Percentiles rank a stretch among this genome's conserved stretches.
These are phyloP conservation scores for Orcinus orca DNA, from an alignment of 2,113 vertebrate genomes.

Conservation along the genomic window DNA sequence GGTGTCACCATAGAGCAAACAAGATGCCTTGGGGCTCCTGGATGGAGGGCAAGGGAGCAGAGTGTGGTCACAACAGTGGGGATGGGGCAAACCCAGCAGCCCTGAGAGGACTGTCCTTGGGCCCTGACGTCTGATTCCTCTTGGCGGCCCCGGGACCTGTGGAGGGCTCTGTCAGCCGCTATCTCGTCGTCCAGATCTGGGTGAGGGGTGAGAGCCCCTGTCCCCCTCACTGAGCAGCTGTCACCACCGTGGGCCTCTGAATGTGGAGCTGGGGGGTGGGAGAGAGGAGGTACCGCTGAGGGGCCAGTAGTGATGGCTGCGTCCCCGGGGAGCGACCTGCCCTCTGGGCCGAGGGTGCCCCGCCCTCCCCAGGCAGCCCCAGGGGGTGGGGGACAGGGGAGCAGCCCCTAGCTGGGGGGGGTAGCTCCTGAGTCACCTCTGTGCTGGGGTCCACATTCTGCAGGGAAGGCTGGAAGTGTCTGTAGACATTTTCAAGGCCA, in stretches of 20 bases:
- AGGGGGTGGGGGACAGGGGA: background rate
- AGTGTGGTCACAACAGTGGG: background rate
- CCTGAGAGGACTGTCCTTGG: background rate
- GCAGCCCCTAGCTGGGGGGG: background rate
- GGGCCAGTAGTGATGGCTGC: background rate
- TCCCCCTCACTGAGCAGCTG: background rate
- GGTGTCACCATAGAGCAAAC: background rate
- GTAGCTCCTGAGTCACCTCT: constrained; percentile 3
- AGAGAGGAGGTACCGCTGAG: background rate
- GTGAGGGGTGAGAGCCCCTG: fast-evolving
- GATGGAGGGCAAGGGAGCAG: background rate
- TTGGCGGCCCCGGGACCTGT: fast-evolving
- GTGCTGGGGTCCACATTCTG: background rate
- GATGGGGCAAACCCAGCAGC: fast-evolving
- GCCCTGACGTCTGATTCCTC: background rate
- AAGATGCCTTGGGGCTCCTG: background rate
- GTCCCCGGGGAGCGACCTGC: background rate
- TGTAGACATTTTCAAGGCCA: background rate
- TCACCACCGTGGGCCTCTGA: background rate
- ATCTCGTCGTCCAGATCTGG: background rate
- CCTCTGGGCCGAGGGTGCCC: background rate
- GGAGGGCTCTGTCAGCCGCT: fast-evolving
- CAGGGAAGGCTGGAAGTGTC: constrained; percentile 9
- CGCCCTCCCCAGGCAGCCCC: background rate
- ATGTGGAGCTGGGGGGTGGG: background rate